Evolutionary conservation across 2,888 invertebrate genomes (phyloP), one percentile per base, ranked within the genome.

Genomic region (Drosophila acutilabella): DNA sequence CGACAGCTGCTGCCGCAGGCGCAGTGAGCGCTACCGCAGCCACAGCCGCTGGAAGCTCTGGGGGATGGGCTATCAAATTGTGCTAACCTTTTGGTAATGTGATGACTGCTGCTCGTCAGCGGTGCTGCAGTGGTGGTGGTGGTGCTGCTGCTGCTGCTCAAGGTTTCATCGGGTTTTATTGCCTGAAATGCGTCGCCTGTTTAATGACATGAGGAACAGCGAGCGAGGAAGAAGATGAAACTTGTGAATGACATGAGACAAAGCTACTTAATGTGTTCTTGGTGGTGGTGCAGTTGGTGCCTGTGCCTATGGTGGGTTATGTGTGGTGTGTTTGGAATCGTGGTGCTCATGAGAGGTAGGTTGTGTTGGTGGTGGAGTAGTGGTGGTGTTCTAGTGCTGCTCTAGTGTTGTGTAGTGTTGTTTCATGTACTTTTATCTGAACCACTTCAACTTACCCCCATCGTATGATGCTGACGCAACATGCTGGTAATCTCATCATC

Each of bases 171-270:
- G 64, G 76, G 54, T 64, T 70, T 82, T 81, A 91, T 77, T 89
- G 89, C 80, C 92, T 92, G 91, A 91, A 91, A 91, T 86, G 91
- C 91, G 91, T 89, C 92, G 89, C 91, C 92, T 92, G 91, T 91
- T 30, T 91, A 91, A 91, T 92, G 89, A 83, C 74, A 90, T 91
- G 81, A 73, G 83, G 70, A 82, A 77, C 73, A 74, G 50, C 70
- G 62, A 59, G 51, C 77, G 56, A 50, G 48, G 57, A 61, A 57
- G 36, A 79, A 71, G 74, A 76, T 76, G 77, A 67, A 72, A 80
- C 73, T 72, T 83, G 90, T 90, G 90, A 88, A 88, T 86, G 78
- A 75, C 68, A 90, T 91, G 90, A 86, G 80, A 65, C 45, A 67
- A 64, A 53, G 45, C 74, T 78, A 71, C 68, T 16, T 59, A 18